phyloP scores from a whole-genome alignment of 2,888 invertebrate species.

The Ectemnius lituratus region DNA sequence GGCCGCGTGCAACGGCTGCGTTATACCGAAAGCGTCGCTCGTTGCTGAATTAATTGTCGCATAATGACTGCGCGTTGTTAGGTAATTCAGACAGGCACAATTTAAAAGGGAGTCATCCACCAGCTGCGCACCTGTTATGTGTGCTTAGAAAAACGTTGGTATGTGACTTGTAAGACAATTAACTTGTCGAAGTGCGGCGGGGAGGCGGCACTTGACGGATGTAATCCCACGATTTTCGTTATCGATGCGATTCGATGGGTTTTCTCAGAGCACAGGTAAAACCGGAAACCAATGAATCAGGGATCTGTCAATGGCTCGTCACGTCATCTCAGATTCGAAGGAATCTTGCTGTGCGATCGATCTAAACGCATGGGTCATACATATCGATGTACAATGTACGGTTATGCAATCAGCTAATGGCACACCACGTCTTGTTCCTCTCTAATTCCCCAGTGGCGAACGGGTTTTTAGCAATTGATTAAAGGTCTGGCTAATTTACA shows the following conservation, averaged over 20 bases:
- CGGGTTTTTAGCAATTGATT: too few relatives aligned
- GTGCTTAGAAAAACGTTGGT: neutral
- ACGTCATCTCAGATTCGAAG: neutral
- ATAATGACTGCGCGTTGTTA: conserved; percentile 39
- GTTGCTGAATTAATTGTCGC: conserved; percentile 37
- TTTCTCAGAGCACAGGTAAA: conserved; percentile 3
- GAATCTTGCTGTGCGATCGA: neutral
- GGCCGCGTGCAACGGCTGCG: too few relatives aligned
- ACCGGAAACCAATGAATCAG: conserved; percentile 12
- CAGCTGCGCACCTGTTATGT: conserved; percentile 31
- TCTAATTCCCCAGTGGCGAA: too few relatives aligned
- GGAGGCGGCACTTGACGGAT: neutral
- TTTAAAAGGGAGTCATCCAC: conserved; percentile 11
- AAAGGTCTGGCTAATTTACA: too few relatives aligned
- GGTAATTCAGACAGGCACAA: conserved; percentile 41
- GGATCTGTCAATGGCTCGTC: neutral
- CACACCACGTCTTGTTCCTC: too few relatives aligned
- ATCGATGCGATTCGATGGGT: too few relatives aligned
- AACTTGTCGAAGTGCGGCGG: neutral
- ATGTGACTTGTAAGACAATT: conserved; percentile 17
- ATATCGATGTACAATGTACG: too few relatives aligned
- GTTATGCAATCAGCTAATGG: too few relatives aligned
- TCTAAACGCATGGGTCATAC: too few relatives aligned
- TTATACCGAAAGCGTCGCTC: too few relatives aligned
- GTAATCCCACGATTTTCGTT: too few relatives aligned